Base-by-base conservation (phyloP, 2,113 vertebrate genomes). In the Alosa alosa region DNA sequence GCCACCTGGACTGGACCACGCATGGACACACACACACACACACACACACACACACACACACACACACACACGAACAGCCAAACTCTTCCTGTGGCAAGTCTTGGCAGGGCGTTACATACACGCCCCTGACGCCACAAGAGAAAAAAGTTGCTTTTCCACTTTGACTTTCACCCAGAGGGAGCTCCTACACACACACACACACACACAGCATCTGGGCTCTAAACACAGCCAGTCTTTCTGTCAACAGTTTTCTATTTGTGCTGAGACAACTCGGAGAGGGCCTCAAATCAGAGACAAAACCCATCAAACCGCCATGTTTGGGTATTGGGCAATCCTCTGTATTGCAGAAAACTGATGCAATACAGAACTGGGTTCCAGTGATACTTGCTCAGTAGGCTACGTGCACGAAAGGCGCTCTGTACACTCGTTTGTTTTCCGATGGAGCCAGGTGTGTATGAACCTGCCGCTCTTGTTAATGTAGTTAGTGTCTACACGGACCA, bases 101-200 rank as follows among this genome's bases (percentile, higher is more conserved):
- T 31, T 68, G 64, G 64, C 64, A 68, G 10, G 3, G 64, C n/a
- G 10, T 6, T 11, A 31, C 64, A 68, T 9, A 31, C 9, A 31
- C n/a, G 55, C 55, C 55, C 55, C 55, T 60, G 55, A 68, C 64
- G 64, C 64, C n/a, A 68, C n/a, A 11, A 68, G 25, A 11, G 64
- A 25, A 68, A 68, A 68, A 68, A 68, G 25, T 68, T 64, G 57
- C 57, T 64, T 31, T 60, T 68, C 55, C 64, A 68, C n/a, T 68
- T 68, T 68, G 64, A 68, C 64, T 68, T 68, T 31, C 10, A 68
- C 9, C 7, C 64, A 68, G 64, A 10, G 64, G 1, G 7, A 68
- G 64, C 64, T 68, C 6, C n/a, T 25, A 60, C 57, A 60, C 3
- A 17, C 50, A 52, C 3, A 17, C 11, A 50, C 49, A 50, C 49